Percentiles rank a stretch among this genome's conserved stretches.
phyloP scores from a whole-genome alignment of 2,888 invertebrate genomes.

The Ceramica pisi region DNA sequence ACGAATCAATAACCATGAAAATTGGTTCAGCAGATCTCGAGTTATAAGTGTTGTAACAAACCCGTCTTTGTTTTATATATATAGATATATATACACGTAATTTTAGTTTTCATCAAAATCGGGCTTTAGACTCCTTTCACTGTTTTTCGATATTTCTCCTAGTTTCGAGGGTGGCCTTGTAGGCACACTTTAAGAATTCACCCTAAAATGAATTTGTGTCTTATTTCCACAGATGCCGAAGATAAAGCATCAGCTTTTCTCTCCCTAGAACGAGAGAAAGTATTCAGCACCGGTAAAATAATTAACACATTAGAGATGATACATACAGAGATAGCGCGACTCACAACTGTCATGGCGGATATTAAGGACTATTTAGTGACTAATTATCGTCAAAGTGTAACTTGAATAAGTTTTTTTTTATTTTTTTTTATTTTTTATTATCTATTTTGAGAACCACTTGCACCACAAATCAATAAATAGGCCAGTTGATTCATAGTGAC shows the following conservation, averaged over 20 bases:
- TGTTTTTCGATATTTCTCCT: no score
- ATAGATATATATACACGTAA: no score
- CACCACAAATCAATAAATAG: neutral
- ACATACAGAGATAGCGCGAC: conserved; percentile 72
- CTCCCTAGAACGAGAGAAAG: conserved; percentile 74
- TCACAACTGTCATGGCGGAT: conserved; percentile 74
- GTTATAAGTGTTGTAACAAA: no score
- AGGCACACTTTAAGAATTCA: no score
- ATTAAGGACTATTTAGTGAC: conserved; percentile 75
- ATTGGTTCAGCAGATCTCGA: no score
- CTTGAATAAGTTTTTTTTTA: conserved; percentile 15
- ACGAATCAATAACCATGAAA: no score
- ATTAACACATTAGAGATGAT: conserved; percentile 72
- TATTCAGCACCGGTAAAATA: conserved; percentile 71
- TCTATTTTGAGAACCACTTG: neutral
- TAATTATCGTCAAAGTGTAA: conserved; percentile 54
- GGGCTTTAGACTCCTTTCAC: no score
- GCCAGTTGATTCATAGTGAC: neutral
- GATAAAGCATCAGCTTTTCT: conserved; percentile 74
- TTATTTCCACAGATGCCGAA: conserved; percentile 70
- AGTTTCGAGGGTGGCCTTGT: no score
- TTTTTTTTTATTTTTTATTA: neutral
- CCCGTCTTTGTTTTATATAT: no score
- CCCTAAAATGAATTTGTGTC: neutral
- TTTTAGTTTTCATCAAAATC: no score